Percentiles rank a stretch among this genome's conserved stretches.
phyloP scores from a whole-genome alignment of 2,888 invertebrate species.

The Eristalis pertinax region DNA sequence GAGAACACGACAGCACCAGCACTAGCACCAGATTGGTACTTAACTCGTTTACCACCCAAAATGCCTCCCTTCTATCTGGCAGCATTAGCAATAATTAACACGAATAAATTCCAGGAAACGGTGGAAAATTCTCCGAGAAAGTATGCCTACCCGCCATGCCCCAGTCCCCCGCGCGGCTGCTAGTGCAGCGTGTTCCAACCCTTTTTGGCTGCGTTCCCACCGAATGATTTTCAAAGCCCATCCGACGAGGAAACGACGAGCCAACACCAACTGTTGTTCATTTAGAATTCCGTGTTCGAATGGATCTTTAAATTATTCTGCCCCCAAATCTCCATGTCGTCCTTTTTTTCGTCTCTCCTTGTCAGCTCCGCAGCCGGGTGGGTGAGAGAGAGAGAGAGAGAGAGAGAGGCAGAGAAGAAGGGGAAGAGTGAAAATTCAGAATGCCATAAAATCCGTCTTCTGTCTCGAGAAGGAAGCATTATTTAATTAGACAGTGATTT shows the following conservation, averaged over 20 bases:
- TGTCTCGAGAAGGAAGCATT: constrained; percentile 62
- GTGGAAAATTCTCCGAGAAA: constrained; percentile 41
- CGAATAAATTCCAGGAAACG: constrained; percentile 51
- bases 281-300: constrained; percentile 69
- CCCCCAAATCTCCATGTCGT: constrained; percentile 54
- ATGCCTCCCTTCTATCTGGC: constrained; percentile 17
- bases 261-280: constrained; percentile 68
- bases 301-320: constrained; percentile 68
- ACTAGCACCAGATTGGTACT: not conserved
- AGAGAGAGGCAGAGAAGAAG: too few species aligned
- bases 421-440: constrained; percentile 5
- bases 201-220: constrained; percentile 44
- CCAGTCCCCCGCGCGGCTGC: not conserved
- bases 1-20: not conserved
- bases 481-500: constrained; percentile 72
- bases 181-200: constrained; percentile 13
- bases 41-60: not conserved
- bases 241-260: constrained; percentile 2
- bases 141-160: too few species aligned
- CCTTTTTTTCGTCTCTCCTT: constrained; percentile 14
- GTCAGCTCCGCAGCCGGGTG: not conserved
- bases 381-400: too few species aligned
- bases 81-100: constrained; percentile 62
- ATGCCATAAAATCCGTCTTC: constrained; percentile 52
- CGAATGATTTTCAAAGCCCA: constrained; percentile 50